Conservation (phyloP, 2,113 vertebrate genomes). For the Lepus europaeus region DNA sequence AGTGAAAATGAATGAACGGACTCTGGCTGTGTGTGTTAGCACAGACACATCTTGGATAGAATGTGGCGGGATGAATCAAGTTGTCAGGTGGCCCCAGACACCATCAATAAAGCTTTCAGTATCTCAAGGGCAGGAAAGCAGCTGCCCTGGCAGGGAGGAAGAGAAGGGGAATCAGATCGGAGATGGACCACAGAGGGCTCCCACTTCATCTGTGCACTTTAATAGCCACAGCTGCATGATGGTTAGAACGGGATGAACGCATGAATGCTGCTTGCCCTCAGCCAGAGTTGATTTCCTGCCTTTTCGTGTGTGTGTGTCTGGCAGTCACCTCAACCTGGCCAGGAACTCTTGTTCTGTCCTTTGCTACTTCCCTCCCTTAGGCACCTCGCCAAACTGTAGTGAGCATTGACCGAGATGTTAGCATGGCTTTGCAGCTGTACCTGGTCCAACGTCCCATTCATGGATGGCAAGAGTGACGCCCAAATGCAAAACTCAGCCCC, state of each 20-base stretch:
- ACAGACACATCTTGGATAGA: neutral
- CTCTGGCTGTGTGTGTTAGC: neutral
- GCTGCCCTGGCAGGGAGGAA: neutral
- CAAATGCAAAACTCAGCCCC: neutral
- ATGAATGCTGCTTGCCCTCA: neutral
- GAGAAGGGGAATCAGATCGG: neutral
- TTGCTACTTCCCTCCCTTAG: neutral
- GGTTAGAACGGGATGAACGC: neutral
- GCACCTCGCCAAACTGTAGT: neutral
- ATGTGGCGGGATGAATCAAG: neutral
- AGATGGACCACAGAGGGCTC: neutral
- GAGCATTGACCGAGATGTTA: neutral
- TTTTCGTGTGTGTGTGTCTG: slow-evolving; percentile 3
- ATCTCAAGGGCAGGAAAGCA: neutral
- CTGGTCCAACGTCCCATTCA: neutral
- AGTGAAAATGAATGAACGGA: neutral
- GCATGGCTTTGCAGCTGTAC: neutral
- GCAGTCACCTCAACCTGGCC: neutral
- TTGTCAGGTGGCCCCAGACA: neutral
- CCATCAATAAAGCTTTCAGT: neutral
- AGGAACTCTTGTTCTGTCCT: neutral
- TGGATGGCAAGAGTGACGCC: slow-evolving; percentile 10
- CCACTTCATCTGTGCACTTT: neutral
- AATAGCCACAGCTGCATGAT: slow-evolving; percentile 15
- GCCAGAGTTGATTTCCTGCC: neutral